A percentile compares a stretch with the other conserved stretches of the same genome.
These are phyloP conservation scores for Montipora sp. DNA, from an alignment of 64 coral and sea anemone species.

Conservation along the genomic window DNA sequence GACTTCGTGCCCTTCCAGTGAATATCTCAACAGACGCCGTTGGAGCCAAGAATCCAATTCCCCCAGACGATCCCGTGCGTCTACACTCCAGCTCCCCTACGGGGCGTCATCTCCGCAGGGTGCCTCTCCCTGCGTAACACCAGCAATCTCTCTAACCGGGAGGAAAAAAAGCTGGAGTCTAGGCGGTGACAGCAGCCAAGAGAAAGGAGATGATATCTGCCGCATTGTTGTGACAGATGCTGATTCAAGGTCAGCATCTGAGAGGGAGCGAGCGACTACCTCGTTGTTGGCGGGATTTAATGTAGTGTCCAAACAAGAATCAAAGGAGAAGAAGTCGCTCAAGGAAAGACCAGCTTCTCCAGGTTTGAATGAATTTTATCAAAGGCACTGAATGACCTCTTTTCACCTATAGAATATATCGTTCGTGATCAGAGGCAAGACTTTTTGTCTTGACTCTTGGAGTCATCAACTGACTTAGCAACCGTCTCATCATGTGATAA, in stretches of 20 bases:
- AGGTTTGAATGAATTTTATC: neutral
- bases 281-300: constrained; percentile 12
- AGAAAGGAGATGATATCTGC: constrained; percentile 48
- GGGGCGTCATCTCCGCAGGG: neutral
- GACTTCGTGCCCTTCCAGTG: neutral
- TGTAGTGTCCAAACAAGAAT: neutral
- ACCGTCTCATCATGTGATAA: no score
- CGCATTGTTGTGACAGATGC: constrained; percentile 50
- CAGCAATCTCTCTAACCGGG: neutral
- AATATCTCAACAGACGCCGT: constrained; percentile 43
- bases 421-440: no score
- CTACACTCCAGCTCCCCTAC: constrained; percentile 10
- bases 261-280: neutral
- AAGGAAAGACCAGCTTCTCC: constrained; percentile 1
- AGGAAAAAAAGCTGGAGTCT: constrained; percentile 16
- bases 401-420: neutral
- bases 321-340: neutral
- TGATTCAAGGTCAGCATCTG: neutral
- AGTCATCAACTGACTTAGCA: no score
- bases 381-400: neutral
- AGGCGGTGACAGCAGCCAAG: neutral
- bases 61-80: neutral
- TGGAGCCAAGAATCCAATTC: constrained; percentile 29
- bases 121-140: neutral
- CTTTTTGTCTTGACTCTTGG: no score